Conservation (phyloP, 2,888 invertebrate genomes). For the Cephus pygmeus region DNA sequence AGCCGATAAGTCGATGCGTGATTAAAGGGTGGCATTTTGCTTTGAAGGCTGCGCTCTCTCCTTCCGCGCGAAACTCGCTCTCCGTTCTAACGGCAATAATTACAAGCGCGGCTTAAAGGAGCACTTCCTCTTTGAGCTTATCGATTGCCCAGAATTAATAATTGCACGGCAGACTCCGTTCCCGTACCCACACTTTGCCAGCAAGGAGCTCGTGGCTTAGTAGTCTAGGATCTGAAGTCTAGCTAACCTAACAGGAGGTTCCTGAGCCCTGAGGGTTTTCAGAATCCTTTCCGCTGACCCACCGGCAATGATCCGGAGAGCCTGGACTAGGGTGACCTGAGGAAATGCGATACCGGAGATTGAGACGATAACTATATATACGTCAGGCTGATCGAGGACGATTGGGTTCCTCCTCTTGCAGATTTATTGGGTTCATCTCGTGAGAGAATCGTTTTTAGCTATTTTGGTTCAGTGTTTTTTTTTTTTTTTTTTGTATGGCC, state of each 20-base stretch:
- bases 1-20: constrained; percentile 63
- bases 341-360: too few relatives aligned
- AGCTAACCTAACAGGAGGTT: neutral
- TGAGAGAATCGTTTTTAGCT: too few relatives aligned
- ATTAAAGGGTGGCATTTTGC: constrained; percentile 64
- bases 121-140: constrained; percentile 59
- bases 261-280: neutral
- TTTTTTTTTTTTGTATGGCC: too few relatives aligned
- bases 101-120: constrained; percentile 53
- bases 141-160: constrained; percentile 64
- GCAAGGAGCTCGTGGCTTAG: neutral
- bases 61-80: constrained; percentile 8
- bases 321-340: too few relatives aligned
- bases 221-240: too few relatives aligned
- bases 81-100: constrained; percentile 53
- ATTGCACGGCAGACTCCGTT: constrained; percentile 45
- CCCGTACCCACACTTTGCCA: neutral
- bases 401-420: too few relatives aligned
- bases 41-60: constrained; percentile 44
- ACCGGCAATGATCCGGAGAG: too few relatives aligned
- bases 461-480: too few relatives aligned
- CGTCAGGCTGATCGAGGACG: too few relatives aligned
- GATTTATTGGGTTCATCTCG: too few relatives aligned
- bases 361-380: too few relatives aligned
- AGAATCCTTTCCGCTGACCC: too few relatives aligned